phyloP scores from a whole-genome alignment of 2,797 vertebrate species.

The Cichlasoma orientale region DNA sequence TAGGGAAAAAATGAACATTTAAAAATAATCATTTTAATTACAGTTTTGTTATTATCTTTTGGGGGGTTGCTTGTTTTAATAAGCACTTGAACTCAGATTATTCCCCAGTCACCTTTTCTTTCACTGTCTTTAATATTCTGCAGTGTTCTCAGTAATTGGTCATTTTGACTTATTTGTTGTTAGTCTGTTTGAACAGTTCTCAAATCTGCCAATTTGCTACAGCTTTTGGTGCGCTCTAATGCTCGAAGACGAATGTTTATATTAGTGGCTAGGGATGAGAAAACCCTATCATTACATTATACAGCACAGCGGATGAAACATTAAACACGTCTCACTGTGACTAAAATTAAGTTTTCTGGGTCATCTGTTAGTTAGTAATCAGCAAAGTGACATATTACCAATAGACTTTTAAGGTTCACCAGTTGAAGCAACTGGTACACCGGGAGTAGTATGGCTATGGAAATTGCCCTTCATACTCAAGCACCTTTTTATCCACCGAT shows the following conservation, averaged over 20 bases:
- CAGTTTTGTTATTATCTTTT: background rate
- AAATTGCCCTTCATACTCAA: constrained; percentile 16
- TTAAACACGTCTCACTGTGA: constrained; percentile 16
- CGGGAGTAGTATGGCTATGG: background rate
- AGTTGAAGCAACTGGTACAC: constrained; percentile 15
- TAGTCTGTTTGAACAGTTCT: constrained; percentile 11
- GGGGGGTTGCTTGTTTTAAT: background rate
- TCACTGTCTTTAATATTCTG: constrained; percentile 10
- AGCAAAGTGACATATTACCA: constrained; percentile 16
- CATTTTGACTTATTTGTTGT: constrained; percentile 23
- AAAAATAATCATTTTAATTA: constrained; percentile 2
- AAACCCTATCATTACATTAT: constrained; percentile 4
- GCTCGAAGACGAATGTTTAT: constrained; percentile 11
- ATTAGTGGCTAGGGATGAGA: constrained; percentile 3
- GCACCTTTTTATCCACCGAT: constrained; percentile 6
- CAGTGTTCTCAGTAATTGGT: constrained; percentile 14
- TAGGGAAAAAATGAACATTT: background rate
- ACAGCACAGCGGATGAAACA: constrained; percentile 29
- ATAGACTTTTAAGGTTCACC: constrained; percentile 4
- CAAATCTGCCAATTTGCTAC: background rate
- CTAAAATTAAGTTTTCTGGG: constrained; percentile 24
- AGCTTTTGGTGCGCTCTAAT: constrained; percentile 4
- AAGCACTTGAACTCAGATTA: constrained; percentile 23
- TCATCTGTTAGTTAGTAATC: constrained; percentile 38
- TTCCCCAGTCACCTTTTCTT: constrained; percentile 30